Conservation (phyloP, 2,113 vertebrate genomes). For the Trogon surrucura region DNA sequence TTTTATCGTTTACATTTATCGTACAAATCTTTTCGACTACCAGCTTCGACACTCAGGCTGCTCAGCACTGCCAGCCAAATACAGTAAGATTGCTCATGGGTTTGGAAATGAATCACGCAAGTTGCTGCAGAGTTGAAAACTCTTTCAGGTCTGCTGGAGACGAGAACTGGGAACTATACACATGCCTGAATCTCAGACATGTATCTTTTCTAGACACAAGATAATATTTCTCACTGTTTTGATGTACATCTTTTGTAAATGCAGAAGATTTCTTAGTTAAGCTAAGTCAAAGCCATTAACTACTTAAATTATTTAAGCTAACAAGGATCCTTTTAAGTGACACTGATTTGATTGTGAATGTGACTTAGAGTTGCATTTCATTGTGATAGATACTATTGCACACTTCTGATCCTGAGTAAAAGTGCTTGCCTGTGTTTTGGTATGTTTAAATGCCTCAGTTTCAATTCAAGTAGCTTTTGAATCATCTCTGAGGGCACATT, state of each 20-base stretch:
- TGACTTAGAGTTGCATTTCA: neutral
- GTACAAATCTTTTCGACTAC: neutral
- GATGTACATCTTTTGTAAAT: neutral
- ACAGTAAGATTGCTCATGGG: neutral
- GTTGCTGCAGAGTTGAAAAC: neutral
- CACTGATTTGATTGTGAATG: neutral
- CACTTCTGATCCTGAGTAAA: neutral
- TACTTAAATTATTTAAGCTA: neutral
- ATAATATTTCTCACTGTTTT: neutral
- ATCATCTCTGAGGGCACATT: neutral
- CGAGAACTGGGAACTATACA: neutral
- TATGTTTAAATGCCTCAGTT: neutral
- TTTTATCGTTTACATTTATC: neutral
- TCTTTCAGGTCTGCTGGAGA: neutral
- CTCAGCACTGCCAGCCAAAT: neutral
- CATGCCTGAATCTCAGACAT: accelerated
- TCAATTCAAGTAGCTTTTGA: neutral
- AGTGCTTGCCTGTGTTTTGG: neutral
- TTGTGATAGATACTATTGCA: neutral
- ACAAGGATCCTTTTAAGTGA: neutral
- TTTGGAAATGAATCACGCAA: neutral
- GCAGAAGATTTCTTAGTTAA: neutral
- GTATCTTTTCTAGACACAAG: neutral
- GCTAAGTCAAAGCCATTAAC: neutral
- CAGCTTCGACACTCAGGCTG: neutral